phyloP scores from a whole-genome alignment of 2,113 vertebrate species.

The Arvicanthis niloticus region DNA sequence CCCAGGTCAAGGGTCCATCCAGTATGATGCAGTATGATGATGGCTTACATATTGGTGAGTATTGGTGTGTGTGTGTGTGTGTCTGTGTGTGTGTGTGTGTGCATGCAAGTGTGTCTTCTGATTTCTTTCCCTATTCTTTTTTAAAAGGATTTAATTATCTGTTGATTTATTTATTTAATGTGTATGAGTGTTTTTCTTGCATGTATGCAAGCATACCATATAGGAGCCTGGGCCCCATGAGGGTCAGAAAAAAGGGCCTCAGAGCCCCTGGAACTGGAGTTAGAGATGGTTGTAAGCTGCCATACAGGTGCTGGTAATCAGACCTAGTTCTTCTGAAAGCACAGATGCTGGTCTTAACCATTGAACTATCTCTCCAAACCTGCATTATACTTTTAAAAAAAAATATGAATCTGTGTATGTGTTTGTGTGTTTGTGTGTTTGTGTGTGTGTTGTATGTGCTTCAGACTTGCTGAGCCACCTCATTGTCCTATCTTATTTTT shows the following conservation, averaged over 20 bases:
- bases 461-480: background rate
- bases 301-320: background rate
- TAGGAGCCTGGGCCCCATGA: background rate
- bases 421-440: background rate
- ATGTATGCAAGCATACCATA: background rate
- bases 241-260: background rate
- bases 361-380: background rate
- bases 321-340: background rate
- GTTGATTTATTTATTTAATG: background rate
- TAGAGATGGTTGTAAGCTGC: background rate
- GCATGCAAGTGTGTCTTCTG: background rate
- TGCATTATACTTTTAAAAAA: background rate
- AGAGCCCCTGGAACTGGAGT: background rate
- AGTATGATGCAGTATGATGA: background rate
- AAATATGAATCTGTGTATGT: background rate
- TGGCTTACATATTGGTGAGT: background rate
- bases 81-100: background rate
- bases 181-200: background rate
- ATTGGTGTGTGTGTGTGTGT: background rate
- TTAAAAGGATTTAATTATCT: background rate
- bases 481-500: background rate
- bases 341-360: too few species aligned
- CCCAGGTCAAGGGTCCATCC: background rate
- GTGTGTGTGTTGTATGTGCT: too few species aligned
- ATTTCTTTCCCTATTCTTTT: background rate